Percentiles rank a stretch among this genome's conserved stretches.
phyloP scores from a whole-genome alignment of 1,140 invertebrate genomes.

The Drosophila truncata region DNA sequence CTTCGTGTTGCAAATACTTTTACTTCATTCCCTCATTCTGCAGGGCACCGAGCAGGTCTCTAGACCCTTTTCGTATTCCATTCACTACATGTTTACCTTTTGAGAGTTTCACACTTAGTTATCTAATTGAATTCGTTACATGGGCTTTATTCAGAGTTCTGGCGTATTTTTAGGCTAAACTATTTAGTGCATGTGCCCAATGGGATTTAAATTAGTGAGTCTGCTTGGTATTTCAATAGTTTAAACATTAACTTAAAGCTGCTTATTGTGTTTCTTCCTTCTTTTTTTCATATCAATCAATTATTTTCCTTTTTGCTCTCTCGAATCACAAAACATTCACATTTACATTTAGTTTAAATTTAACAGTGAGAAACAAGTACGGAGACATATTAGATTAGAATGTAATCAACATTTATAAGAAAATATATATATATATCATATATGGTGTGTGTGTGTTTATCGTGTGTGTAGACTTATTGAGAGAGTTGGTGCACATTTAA shows the following conservation, averaged over 20 bases:
- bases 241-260: conserved; percentile 79
- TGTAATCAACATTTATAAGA: conserved; percentile 73
- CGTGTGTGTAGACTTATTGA: conserved; percentile 56
- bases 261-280: conserved; percentile 56
- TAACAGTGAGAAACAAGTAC: conserved; percentile 57
- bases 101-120: conserved; percentile 50
- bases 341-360: conserved; percentile 50
- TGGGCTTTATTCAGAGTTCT: conserved; percentile 23
- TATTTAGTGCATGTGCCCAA: conserved; percentile 76
- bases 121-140: conserved; percentile 47
- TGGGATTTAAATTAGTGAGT: conserved; percentile 70
- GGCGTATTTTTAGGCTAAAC: conserved; percentile 66
- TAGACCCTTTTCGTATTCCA: background rate
- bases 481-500: conserved; percentile 67
- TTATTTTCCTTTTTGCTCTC: conserved; percentile 46
- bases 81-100: conserved; percentile 28
- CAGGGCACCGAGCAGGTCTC: conserved; percentile 18
- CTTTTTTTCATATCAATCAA: conserved; percentile 39
- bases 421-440: conserved; percentile 63
- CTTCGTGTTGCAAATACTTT: conserved; percentile 53
- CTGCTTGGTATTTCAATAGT: conserved; percentile 21
- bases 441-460: conserved; percentile 16
- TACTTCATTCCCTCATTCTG: conserved; percentile 33
- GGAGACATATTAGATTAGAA: conserved; percentile 59
- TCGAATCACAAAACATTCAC: conserved; percentile 76